Percentiles rank a stretch among this genome's conserved stretches.
Conservation (phyloP, 2,797 vertebrate genomes). For the Anomalospiza imberbis region DNA sequence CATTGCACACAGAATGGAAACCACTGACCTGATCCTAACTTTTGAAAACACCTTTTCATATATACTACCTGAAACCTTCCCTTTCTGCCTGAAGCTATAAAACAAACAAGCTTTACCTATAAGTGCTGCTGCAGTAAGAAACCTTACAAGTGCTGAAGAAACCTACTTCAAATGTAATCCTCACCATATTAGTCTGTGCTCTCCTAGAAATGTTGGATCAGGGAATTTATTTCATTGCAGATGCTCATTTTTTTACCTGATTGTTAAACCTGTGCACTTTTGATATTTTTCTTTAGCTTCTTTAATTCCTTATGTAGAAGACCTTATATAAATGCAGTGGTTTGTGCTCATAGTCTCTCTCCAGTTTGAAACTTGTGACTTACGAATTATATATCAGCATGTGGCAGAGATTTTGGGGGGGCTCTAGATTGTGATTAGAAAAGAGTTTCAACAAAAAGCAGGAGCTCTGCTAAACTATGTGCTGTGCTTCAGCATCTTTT, state of each 20-base stretch:
- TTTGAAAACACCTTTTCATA: constrained; percentile 44
- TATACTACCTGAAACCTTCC: constrained; percentile 57
- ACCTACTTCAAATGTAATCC: constrained; percentile 56
- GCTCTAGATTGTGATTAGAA: constrained; percentile 52
- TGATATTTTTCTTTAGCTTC: constrained; percentile 80
- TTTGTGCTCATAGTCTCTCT: constrained; percentile 73
- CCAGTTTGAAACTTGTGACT: constrained; percentile 42
- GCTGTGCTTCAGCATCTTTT: constrained; percentile 77
- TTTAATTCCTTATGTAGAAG: constrained; percentile 80
- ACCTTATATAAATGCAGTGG: constrained; percentile 78
- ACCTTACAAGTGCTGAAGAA: constrained; percentile 83
- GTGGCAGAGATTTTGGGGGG: constrained; percentile 47
- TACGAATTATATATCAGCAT: constrained; percentile 61
- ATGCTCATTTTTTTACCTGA: constrained; percentile 63
- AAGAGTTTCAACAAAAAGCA: constrained; percentile 60
- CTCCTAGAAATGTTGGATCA: constrained; percentile 58
- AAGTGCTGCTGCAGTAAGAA: constrained; percentile 81
- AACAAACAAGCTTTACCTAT: constrained; percentile 66
- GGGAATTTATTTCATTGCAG: constrained; percentile 60
- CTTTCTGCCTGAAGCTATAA: constrained; percentile 62
- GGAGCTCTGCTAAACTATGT: constrained; percentile 59
- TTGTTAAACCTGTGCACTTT: constrained; percentile 92
- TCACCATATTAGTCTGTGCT: constrained; percentile 47
- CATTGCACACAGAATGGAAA: constrained; percentile 75
- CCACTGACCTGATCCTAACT: constrained; percentile 66